phyloP scores from a whole-genome alignment of 2,113 vertebrate species.

The Engystomops pustulosus region DNA sequence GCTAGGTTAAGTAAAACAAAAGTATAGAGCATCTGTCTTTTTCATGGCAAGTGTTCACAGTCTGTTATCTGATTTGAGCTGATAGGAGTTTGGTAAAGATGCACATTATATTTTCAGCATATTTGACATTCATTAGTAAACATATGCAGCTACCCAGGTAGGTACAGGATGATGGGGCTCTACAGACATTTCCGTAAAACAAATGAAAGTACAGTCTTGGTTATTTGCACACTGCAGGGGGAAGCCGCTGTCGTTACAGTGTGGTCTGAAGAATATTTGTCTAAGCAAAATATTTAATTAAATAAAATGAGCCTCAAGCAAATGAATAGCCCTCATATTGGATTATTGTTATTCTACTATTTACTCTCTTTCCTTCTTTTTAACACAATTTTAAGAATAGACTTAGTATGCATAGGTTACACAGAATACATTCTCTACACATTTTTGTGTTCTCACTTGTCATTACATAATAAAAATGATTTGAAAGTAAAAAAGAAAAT shows the following conservation, averaged over 20 bases:
- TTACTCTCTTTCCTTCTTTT: background rate
- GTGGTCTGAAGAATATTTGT: constrained; percentile 58
- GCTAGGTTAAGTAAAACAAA: constrained; percentile 74
- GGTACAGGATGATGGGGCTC: constrained; percentile 54
- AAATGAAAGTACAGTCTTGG: constrained; percentile 55
- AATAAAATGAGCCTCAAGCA: constrained; percentile 61
- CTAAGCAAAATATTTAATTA: constrained; percentile 69
- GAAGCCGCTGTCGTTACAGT: constrained; percentile 61
- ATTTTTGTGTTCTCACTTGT: too few relatives aligned
- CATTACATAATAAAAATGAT: too few relatives aligned
- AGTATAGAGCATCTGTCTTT: constrained; percentile 75
- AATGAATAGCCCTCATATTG: constrained; percentile 62
- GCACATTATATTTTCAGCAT: constrained; percentile 33
- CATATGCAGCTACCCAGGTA: constrained; percentile 64
- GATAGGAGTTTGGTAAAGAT: constrained; percentile 62
- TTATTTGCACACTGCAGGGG: constrained; percentile 62
- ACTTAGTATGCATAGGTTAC: too few relatives aligned
- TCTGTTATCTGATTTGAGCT: constrained; percentile 67
- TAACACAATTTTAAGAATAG: too few relatives aligned
- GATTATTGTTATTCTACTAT: background rate
- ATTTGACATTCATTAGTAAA: constrained; percentile 67
- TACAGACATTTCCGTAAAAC: constrained; percentile 57
- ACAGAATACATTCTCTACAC: too few relatives aligned
- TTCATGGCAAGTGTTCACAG: constrained; percentile 65
- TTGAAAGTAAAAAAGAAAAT: too few relatives aligned